Evolutionary conservation across 2,797 vertebrate genomes (phyloP), one percentile per base, ranked within the genome.

Genomic region (Bradypodion pumilum): DNA sequence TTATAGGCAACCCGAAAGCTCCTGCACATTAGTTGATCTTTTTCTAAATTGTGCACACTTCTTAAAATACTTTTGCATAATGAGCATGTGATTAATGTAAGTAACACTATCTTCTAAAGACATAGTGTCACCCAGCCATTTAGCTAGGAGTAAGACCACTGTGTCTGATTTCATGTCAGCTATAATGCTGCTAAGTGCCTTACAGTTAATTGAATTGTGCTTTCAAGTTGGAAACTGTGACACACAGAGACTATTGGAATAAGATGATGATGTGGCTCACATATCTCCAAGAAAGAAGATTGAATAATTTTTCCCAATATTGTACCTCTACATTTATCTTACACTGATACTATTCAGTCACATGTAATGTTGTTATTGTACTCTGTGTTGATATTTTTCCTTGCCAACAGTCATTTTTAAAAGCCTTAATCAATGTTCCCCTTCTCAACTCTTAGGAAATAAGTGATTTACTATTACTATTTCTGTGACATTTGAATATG

Each of bases 301-400:
- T 87, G 37, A 65, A 37, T 69, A 65, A 81, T 80, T 89, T 32
- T 4, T 32, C 32, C 37, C 68, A 85, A 75, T 0, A 0, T 87
- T 81, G 75, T 70, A 76, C 73, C 6, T 79, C 42, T 86, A 83
- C 46, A 72, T 42, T 23, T 2, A 19, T 66, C 89, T 85, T 86
- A 80, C 78, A 83, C 62, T 27, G 83, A 66, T 79, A 56, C 83
- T 68, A 83, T 85, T 85, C 19, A 0, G 0, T 81, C 81, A 49
- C 78, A 7, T n/a, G 29, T 74, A 86, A 90, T 88, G 78, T 87
- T 78, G 74, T 88, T 52, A 7, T 75, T 69, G 9, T 49, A 85
- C 81, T 86, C 73, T 52, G 60, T 0, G 0, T 80, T 70, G 68
- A 89, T 63, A 10, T 68, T 63, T 3, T 0, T 73, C 49, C 37